Base-by-base conservation (phyloP, 2,888 invertebrate genomes). In the Adelphocoris suturalis region DNA sequence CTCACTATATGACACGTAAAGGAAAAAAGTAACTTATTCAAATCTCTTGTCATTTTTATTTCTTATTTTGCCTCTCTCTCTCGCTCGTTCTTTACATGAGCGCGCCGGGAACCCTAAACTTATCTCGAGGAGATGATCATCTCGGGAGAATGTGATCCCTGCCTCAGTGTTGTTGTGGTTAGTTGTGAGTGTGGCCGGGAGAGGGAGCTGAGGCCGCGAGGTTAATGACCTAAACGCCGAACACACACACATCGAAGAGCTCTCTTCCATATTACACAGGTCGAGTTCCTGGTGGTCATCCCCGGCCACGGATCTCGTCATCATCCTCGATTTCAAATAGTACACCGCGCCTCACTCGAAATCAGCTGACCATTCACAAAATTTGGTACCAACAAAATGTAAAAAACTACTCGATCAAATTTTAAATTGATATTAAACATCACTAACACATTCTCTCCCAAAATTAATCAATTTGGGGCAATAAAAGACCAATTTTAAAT, bases 191-290 rank as follows among this genome's bases (percentile, higher is more conserved):
- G 84, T 68, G 84, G 52, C 84, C 89, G 89, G 82, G 89, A 89
- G 89, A 89, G 89, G 89, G 89, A 89, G 89, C 84, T 68, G 47
- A 75, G 84, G 89, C 89, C 89, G 89, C 84, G 89, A 52, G 89
- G 89, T 89, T 80, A 75, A 48, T 75, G 89, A 89, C 89, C 89
- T 84, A 89, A 57, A 89, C 89, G 55, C 88, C 84, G 84, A 75
- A 84, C 89, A 89, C 89, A 78, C 89, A 75, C 46, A 80, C 82
- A 68, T 78, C 76, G 78, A 78, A 76, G 55, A 76, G 61, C 78
- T 88, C 87, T 78, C 87, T 47, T 88, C 87, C 78, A 88, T 88
- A 88, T 88, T 78, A 88, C 87, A 88, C 87, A 78, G 61, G 55
- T 28, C 52, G 76, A 78, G 87, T 75, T 76, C 61, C 82, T 82